A percentile compares a stretch with the other conserved stretches of the same genome.
Evolutionary conservation across 2,888 invertebrate species (phyloP).

Genomic region (Eupithecia vulgata): DNA sequence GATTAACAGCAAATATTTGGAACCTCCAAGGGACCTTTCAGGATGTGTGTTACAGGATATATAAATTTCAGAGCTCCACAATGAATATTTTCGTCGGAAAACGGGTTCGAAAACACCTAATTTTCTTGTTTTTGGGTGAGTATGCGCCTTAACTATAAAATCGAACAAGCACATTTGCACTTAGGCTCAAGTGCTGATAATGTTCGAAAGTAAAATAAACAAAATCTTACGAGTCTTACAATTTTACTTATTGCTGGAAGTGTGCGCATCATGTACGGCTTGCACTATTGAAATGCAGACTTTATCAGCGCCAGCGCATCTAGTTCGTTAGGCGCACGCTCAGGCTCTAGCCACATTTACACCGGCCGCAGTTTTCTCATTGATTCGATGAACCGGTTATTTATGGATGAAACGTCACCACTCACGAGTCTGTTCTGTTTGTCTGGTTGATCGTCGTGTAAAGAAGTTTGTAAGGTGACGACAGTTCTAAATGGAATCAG

Average conservation of each 20-base stretch:
- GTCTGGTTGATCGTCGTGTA: not conserved
- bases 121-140: too few relatives aligned
- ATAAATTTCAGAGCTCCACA: too few relatives aligned
- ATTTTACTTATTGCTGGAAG: conserved; percentile 32
- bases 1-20: too few relatives aligned
- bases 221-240: conserved; percentile 13
- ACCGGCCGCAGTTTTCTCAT: conserved; percentile 5
- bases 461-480: not conserved
- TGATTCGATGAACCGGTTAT: not conserved
- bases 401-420: not conserved
- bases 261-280: conserved; percentile 36
- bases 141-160: not conserved
- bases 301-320: conserved; percentile 75
- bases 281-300: conserved; percentile 69
- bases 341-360: conserved; percentile 45
- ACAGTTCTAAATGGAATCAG: not conserved
- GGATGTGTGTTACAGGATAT: too few relatives aligned
- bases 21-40: too few relatives aligned
- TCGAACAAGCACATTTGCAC: not conserved
- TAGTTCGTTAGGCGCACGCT: conserved; percentile 76
- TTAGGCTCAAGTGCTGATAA: conserved; percentile 4
- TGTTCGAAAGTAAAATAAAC: conserved; percentile 6
- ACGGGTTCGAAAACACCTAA: too few relatives aligned
- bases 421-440: not conserved
- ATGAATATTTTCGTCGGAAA: too few relatives aligned